phyloP scores from a whole-genome alignment of 1,140 invertebrate species.

The Periplaneta americana region DNA sequence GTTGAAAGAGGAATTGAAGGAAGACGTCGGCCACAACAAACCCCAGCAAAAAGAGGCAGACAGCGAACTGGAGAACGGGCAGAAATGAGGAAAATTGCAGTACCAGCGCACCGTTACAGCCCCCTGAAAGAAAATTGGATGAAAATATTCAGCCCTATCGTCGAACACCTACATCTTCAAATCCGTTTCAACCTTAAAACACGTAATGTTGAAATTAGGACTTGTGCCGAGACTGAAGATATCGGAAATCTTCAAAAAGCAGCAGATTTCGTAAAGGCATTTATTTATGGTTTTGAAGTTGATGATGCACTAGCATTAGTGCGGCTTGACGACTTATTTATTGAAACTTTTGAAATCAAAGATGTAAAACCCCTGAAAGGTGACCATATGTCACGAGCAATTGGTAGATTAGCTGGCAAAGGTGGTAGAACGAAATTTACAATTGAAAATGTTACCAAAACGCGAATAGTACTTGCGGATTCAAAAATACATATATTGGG shows the following conservation, averaged over 20 bases:
- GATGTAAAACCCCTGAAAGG: slow-evolving; percentile 96
- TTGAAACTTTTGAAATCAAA: slow-evolving; percentile 95
- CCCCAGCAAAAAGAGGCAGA: slow-evolving; percentile 45
- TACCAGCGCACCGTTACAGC: slow-evolving; percentile 75
- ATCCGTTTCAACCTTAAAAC: slow-evolving; percentile 92
- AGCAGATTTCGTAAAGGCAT: slow-evolving; percentile 97
- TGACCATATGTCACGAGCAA: slow-evolving; percentile 91
- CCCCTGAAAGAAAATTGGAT: slow-evolving; percentile 96
- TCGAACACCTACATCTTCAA: slow-evolving; percentile 92
- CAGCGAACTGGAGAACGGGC: slow-evolving; percentile 33
- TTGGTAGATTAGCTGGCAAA: slow-evolving; percentile 95
- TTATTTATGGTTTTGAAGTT: slow-evolving; percentile 94
- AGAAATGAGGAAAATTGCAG: slow-evolving; percentile 58
- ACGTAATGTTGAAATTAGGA: slow-evolving; percentile 82
- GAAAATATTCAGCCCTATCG: slow-evolving; percentile 94
- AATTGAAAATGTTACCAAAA: slow-evolving; percentile 99
- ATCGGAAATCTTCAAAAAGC: slow-evolving; percentile 92
- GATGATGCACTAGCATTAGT: slow-evolving; percentile 94
- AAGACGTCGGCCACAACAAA: slow-evolving; percentile 39
- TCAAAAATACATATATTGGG: slow-evolving; percentile 96
- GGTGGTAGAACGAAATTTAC: slow-evolving; percentile 96
- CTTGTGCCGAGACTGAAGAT: slow-evolving; percentile 73
- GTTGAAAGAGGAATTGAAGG: slow-evolving; percentile 57
- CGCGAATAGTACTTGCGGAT: slow-evolving; percentile 95
- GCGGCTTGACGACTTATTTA: slow-evolving; percentile 93